Conservation (phyloP, 2,113 vertebrate genomes). For the Solenodon paradoxus region DNA sequence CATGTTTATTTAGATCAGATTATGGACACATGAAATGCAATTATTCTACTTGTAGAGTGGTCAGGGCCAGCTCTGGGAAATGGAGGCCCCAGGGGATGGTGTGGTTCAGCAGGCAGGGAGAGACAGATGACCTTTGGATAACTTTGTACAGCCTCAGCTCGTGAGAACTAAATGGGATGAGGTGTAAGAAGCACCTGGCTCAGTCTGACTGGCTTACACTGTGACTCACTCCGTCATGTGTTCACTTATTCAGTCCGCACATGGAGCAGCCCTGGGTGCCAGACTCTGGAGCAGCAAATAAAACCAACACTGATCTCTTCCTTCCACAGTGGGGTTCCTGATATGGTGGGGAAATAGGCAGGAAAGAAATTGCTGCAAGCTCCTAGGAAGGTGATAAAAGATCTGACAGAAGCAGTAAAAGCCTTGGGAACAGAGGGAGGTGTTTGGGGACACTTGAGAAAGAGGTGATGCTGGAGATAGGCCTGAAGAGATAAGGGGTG, state of each 20-base stretch:
- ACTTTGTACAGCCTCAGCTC: neutral
- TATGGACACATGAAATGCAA: neutral
- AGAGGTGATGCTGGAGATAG: neutral
- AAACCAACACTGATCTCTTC: neutral
- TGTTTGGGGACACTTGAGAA: too few relatives aligned
- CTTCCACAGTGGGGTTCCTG: neutral
- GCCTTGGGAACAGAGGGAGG: neutral
- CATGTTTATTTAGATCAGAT: neutral
- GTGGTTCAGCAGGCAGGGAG: too few relatives aligned
- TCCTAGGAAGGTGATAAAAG: too few relatives aligned
- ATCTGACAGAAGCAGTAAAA: neutral
- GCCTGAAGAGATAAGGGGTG: neutral
- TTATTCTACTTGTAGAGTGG: too few relatives aligned
- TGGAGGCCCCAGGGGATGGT: too few relatives aligned
- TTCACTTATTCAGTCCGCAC: neutral
- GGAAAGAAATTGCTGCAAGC: neutral
- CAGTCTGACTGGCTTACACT: fast-evolving
- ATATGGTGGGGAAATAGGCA: neutral
- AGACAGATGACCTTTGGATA: neutral
- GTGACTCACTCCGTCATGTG: neutral
- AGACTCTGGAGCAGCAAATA: neutral
- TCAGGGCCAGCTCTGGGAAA: neutral
- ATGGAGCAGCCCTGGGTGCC: neutral
- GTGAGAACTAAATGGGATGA: neutral
- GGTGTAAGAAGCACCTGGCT: neutral